Base-by-base conservation (phyloP, 1,140 invertebrate genomes). In the Ericerus pela region DNA sequence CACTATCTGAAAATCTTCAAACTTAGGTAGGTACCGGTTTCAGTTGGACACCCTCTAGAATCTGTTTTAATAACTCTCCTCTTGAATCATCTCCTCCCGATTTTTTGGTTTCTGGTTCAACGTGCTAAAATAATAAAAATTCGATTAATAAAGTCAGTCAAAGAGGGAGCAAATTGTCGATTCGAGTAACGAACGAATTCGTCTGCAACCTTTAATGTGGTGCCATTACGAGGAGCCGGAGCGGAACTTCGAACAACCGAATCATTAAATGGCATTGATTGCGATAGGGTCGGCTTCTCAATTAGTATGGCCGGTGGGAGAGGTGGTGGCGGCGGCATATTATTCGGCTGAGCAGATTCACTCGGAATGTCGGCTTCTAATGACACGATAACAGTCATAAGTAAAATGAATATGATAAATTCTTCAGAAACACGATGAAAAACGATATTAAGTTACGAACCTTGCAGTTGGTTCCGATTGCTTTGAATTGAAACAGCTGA, bases 51-150 rank as follows among this genome's bases (percentile, higher is more conserved):
- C 88, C 88, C 67, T 80, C 78, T 60, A 84, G 73, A 61, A 92
- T 93, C 65, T 88, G 80, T 63, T 78, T 78, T 58, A 93, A 69
- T 38, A 91, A 70, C 66, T 88, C 79, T 63, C 76, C 80, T 61
- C 85, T 72, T 5, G 76, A 66, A 61, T 81, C 76, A 10, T 47
- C 47, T n/a, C n/a, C n/a, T n/a, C n/a, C n/a, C 36, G 12, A 60
- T 26, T 56, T 59, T 2, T 56, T 58, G 11, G 57, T 38, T 37
- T 56, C 59, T 22, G 53, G 47, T 20, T 61, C 57, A 10, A 60
- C 51, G 33, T 47, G 59, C 56, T 59, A 53, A 55, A 28, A 47
- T n/a, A 22, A 22, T 31, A 18, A 31, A 20, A 36, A 26, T n/a
- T n/a, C n/a, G n/a, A n/a, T n/a, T n/a, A n/a, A n/a, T n/a, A n/a